Evolutionary conservation across 53 echinoderm and acorn worm species (phyloP).

Genomic region (Crossaster papposus): DNA sequence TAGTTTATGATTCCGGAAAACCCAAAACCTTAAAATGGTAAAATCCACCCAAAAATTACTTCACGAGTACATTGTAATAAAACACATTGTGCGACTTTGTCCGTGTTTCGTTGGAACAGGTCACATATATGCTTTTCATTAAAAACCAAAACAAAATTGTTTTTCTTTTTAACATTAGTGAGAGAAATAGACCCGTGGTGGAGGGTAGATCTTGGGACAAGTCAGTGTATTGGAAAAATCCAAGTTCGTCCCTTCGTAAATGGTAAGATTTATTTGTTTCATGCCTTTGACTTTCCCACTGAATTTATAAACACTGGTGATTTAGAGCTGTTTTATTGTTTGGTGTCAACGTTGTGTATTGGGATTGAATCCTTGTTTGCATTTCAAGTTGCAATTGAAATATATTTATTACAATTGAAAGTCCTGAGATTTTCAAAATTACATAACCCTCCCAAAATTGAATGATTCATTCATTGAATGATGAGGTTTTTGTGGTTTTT

Average conservation of each 20-base stretch:
- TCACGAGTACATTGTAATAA: no score
- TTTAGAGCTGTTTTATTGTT: background rate
- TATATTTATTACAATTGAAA: background rate
- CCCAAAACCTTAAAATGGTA: no score
- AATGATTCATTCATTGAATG: no score
- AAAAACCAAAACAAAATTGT: background rate
- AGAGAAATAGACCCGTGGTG: conserved; percentile 13
- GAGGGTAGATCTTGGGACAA: background rate
- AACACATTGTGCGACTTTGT: no score
- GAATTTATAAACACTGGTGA: background rate
- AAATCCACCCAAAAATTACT: no score
- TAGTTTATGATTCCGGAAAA: no score
- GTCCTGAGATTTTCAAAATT: no score
- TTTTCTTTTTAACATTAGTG: background rate
- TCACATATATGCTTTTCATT: background rate
- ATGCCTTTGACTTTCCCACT: background rate
- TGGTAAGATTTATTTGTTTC: background rate
- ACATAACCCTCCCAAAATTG: no score
- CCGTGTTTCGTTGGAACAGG: background rate
- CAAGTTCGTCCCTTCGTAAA: background rate
- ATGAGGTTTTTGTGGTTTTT: background rate
- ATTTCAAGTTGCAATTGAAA: background rate
- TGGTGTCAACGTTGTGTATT: no score
- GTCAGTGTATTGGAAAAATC: conserved; percentile 3
- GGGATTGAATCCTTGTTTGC: no score